phyloP scores from a whole-genome alignment of 2,888 invertebrate genomes.

The Lasioglossum calceatum region DNA sequence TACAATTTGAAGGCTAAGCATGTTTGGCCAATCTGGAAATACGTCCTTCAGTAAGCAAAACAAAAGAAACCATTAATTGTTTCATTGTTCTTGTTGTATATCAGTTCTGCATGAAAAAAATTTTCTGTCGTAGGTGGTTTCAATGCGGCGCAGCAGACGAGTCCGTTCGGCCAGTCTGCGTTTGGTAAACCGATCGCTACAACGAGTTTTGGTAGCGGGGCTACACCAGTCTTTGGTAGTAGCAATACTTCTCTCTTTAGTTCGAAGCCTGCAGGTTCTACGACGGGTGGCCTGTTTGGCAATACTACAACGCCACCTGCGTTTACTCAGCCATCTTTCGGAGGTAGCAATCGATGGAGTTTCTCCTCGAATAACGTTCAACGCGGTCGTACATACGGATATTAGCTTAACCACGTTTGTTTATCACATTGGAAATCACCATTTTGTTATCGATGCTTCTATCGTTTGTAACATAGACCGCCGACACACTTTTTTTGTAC shows the following conservation, averaged over 20 bases:
- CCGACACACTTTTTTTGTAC: conserved; percentile 1
- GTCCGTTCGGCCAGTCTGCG: conserved; percentile 85
- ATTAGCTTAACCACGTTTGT: neutral
- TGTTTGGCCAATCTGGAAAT: conserved; percentile 82
- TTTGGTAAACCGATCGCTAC: conserved; percentile 87
- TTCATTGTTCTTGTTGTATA: neutral
- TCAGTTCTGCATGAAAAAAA: neutral
- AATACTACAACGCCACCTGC: conserved; percentile 87
- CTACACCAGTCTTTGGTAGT: conserved; percentile 90
- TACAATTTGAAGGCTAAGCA: conserved; percentile 54
- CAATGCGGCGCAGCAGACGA: conserved; percentile 85
- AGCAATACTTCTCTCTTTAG: conserved; percentile 87
- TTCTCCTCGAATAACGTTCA: conserved; percentile 22
- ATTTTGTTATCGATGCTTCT: neutral
- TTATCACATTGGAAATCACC: neutral
- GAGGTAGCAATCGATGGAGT: conserved; percentile 72
- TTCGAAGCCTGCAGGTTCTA: conserved; percentile 84
- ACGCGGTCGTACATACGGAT: neutral
- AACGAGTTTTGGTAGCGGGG: conserved; percentile 87
- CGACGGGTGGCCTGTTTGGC: conserved; percentile 87
- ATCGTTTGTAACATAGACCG: neutral
- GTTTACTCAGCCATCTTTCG: conserved; percentile 86
- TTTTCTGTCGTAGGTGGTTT: conserved; percentile 83
- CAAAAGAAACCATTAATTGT: neutral
- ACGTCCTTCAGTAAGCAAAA: conserved; percentile 83